Evolutionary conservation across 2,888 invertebrate species (phyloP).

Genomic region (Blastobasis lacticolella): DNA sequence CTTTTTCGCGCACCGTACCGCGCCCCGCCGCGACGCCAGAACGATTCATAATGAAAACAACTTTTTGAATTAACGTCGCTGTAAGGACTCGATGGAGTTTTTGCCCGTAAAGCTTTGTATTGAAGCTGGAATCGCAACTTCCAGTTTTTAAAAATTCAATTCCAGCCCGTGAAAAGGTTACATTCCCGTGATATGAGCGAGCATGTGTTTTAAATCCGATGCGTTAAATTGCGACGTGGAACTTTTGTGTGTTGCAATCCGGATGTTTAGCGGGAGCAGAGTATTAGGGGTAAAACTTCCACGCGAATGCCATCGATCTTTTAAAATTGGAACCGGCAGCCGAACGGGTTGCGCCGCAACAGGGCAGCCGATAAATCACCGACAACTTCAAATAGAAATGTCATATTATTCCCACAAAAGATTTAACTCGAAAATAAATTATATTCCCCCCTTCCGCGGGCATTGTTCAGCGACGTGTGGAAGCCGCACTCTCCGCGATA

Average conservation of each 20-base stretch:
- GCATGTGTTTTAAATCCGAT: not conserved
- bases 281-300: not conserved
- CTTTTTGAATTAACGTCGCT: constrained; percentile 69
- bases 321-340: constrained; percentile 26
- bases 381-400: constrained; percentile 74
- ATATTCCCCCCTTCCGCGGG: constrained; percentile 62
- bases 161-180: constrained; percentile 27
- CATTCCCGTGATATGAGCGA: constrained; percentile 5
- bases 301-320: constrained; percentile 29
- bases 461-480: constrained; percentile 70
- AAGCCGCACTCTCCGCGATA: constrained; percentile 61
- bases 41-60: constrained; percentile 62
- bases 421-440: constrained; percentile 76
- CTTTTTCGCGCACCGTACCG: constrained; percentile 39
- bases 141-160: constrained; percentile 32
- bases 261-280: too few relatives aligned
- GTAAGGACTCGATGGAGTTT: constrained; percentile 44
- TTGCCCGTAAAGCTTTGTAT: constrained; percentile 48
- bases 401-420: constrained; percentile 76
- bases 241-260: too few relatives aligned
- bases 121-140: constrained; percentile 44
- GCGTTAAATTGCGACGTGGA: too few relatives aligned
- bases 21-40: constrained; percentile 45
- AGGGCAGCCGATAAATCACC: constrained; percentile 68
- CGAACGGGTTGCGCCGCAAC: constrained; percentile 40